A percentile compares a stretch with the other conserved stretches of the same genome.
Evolutionary conservation across 1,140 invertebrate species (phyloP).

Genomic region (Thrips palmi): DNA sequence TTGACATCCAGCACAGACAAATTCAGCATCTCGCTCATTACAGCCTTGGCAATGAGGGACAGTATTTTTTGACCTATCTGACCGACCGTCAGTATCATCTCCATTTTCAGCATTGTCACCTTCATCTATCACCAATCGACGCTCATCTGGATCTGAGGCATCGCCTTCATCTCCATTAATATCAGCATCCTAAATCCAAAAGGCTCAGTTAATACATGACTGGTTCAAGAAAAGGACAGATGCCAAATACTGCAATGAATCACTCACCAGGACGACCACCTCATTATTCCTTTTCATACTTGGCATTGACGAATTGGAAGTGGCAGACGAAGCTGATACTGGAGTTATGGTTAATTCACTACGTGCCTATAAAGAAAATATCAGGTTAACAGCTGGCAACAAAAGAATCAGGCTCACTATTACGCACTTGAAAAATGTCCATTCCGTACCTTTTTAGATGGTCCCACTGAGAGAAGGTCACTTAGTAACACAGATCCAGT

Average conservation of each 20-base stretch:
- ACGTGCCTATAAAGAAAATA: too few species aligned
- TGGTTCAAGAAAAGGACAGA: conserved; percentile 7
- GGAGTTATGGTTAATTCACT: conserved; percentile 36
- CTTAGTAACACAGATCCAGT: too few species aligned
- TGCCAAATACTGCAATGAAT: neutral
- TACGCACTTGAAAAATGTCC: too few species aligned
- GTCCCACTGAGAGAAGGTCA: too few species aligned
- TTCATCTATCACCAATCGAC: conserved; percentile 42
- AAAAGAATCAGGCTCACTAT: too few species aligned
- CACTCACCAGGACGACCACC: conserved; percentile 19
- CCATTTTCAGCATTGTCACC: conserved; percentile 26
- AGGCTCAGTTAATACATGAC: neutral
- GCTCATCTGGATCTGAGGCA: too few species aligned
- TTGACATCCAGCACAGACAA: conserved; percentile 68
- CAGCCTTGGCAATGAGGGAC: conserved; percentile 64
- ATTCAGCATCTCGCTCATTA: conserved; percentile 52
- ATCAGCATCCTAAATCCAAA: conserved; percentile 31
- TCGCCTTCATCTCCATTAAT: conserved; percentile 30
- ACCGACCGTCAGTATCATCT: conserved; percentile 25
- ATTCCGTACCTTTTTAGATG: too few species aligned
- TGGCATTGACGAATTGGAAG: conserved; percentile 22
- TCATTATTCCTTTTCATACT: conserved; percentile 18
- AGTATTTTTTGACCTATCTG: conserved; percentile 24
- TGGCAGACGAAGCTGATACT: too few species aligned
- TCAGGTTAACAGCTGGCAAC: too few species aligned